Conservation (phyloP, 2,888 invertebrate species). For the Tetheella fluctuosa region DNA sequence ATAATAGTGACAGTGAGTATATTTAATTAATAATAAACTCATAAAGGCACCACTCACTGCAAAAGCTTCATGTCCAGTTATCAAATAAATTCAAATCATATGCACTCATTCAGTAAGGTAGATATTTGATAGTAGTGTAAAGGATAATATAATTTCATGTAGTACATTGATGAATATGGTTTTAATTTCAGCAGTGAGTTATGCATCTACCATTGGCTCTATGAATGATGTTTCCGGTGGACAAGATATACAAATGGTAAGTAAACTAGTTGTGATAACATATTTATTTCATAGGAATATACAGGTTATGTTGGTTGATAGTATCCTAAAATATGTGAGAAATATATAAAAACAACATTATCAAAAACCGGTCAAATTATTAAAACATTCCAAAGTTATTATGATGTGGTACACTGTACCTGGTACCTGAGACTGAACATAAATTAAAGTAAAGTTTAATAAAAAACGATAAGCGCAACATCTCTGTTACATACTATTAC, state of each 20-base stretch:
- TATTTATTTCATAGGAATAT: neutral
- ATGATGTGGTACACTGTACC: no score
- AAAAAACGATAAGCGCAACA: no score
- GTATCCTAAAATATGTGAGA: neutral
- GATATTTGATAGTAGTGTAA: neutral
- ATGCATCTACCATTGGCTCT: slow-evolving; percentile 73
- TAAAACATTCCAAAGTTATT: no score
- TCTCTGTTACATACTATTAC: no score
- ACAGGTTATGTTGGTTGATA: no score
- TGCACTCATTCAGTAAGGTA: neutral
- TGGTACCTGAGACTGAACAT: no score
- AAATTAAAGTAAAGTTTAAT: no score
- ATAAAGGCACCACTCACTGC: no score
- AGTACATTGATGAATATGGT: neutral
- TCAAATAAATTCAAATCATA: no score
- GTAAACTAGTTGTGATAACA: slow-evolving; percentile 15
- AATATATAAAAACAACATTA: no score
- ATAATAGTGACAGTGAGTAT: slow-evolving; percentile 75
- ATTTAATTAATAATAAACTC: slow-evolving; percentile 4
- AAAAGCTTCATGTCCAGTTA: no score
- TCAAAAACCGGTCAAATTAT: no score
- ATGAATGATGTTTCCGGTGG: slow-evolving; percentile 64
- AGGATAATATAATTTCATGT: neutral
- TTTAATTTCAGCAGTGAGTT: slow-evolving; percentile 67
- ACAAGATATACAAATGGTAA: slow-evolving; percentile 74